Percentiles rank a stretch among this genome's conserved stretches.
Evolutionary conservation across 2,888 invertebrate genomes (phyloP).

Genomic region (Calliphora vomitoria): DNA sequence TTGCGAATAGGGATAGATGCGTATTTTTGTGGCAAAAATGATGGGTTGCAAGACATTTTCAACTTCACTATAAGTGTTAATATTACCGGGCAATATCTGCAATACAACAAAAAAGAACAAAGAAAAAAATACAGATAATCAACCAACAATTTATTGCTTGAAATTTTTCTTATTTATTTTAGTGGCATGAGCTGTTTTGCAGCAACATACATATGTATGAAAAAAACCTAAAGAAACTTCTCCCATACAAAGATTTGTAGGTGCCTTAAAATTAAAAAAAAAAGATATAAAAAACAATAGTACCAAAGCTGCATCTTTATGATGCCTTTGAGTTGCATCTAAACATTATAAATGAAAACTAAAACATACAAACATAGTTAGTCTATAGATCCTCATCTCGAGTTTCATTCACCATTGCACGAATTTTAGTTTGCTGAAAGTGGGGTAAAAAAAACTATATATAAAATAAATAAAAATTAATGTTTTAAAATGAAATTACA

Average conservation of each 20-base stretch:
- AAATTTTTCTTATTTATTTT: conserved; percentile 53
- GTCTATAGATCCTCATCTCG: conserved; percentile 10
- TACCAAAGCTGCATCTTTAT: conserved; percentile 44
- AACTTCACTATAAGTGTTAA: conserved; percentile 91
- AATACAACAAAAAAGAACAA: conserved; percentile 43
- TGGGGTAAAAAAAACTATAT: conserved; percentile 21
- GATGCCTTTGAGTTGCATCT: conserved; percentile 15
- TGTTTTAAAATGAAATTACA: conserved; percentile 72
- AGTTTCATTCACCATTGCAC: background rate
- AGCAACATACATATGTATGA: background rate
- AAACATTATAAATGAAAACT: background rate
- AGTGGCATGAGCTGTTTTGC: background rate
- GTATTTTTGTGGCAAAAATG: conserved; percentile 90
- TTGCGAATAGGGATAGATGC: conserved; percentile 92
- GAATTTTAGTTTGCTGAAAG: conserved; percentile 4
- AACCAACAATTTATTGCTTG: conserved; percentile 68
- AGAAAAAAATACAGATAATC: conserved; percentile 58
- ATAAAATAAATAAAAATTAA: conserved; percentile 64
- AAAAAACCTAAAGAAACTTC: background rate
- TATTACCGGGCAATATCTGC: conserved; percentile 92
- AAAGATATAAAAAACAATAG: background rate
- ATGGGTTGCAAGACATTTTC: conserved; percentile 90
- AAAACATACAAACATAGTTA: background rate
- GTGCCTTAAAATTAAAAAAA: conserved; percentile 9
- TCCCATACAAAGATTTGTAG: conserved; percentile 5